Evolutionary conservation across 2,888 invertebrate genomes (phyloP).

Genomic region (Synanthedon tipuliformis): DNA sequence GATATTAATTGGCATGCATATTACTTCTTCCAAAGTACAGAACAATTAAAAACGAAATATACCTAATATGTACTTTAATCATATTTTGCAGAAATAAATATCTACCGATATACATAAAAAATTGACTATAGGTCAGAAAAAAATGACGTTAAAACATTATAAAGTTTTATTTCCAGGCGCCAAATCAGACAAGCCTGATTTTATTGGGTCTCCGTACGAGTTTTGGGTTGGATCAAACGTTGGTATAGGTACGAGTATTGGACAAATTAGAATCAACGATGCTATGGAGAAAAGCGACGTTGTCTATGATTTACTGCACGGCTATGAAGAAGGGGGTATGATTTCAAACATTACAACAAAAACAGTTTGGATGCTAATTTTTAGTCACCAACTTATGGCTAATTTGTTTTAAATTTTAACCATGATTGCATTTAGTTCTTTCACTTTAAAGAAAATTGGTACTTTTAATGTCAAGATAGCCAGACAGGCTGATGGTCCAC

Average conservation of each 20-base stretch:
- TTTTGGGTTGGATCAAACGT: conserved; percentile 93
- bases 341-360: conserved; percentile 1
- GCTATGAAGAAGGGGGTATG: conserved; percentile 84
- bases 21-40: not conserved
- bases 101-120: no score
- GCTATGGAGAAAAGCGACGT: conserved; percentile 75
- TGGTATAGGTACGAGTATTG: conserved; percentile 85
- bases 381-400: not conserved
- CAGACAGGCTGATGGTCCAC: no score
- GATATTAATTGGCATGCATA: not conserved
- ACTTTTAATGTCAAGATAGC: no score
- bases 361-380: not conserved
- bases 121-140: no score
- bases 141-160: no score
- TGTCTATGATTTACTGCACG: conserved; percentile 84
- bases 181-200: conserved; percentile 75
- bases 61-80: no score
- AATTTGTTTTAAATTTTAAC: not conserved
- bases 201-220: conserved; percentile 87
- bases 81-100: no score
- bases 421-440: not conserved
- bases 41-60: not conserved
- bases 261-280: conserved; percentile 83
- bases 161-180: conserved; percentile 35
- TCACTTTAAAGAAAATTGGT: no score